Base-by-base conservation (phyloP, 2,113 vertebrate genomes). In the Paramisgurnus dabryanus region DNA sequence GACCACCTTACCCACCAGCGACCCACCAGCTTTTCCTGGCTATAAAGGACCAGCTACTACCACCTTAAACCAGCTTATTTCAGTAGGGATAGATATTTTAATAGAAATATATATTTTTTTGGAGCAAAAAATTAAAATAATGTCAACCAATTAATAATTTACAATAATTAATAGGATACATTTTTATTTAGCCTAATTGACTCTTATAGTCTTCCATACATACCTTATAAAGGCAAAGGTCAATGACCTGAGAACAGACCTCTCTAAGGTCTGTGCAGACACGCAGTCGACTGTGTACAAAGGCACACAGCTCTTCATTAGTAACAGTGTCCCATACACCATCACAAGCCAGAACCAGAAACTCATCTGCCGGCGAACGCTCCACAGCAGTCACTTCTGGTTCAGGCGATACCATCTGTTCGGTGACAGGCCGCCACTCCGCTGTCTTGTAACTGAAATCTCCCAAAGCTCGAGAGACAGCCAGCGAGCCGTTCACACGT, bases 181-280 rank as follows among this genome's bases (percentile, higher is more conserved):
- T 27, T 27, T 27, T 27, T 27, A 27, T 27, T 27, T 27, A 27
- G 27, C 27, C 27, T 27, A 11, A 50, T 53, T 11, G 40, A 53
- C 27, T 17, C 2, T 47, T n/a, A n/a, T n/a, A 50, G 27, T 61
- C 12, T 43, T 57, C 11, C 18, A 87, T 85, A 95, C 94, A n/a
- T n/a, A n/a, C n/a, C 93, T 95, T 94, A 85, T 93, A 95, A 71
- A 95, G 92, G 76, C 94, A 94, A 77, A 94, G 90, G 82, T 94
- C 93, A 65, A 95, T 87, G 82, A 96, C 91, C 80, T 94, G 92
- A 2, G 89, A 82, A 74, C 94, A 95, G 72, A 95, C 92, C 0
- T 94, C 93, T 73, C 91, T 90, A 15, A 95, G 92, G 77, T 94
- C 91, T 4, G 90, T 88, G 84, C 91, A 94, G 74, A 95, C 88